Base-by-base conservation (phyloP, 2,113 vertebrate genomes). In the Pluvialis apricaria region DNA sequence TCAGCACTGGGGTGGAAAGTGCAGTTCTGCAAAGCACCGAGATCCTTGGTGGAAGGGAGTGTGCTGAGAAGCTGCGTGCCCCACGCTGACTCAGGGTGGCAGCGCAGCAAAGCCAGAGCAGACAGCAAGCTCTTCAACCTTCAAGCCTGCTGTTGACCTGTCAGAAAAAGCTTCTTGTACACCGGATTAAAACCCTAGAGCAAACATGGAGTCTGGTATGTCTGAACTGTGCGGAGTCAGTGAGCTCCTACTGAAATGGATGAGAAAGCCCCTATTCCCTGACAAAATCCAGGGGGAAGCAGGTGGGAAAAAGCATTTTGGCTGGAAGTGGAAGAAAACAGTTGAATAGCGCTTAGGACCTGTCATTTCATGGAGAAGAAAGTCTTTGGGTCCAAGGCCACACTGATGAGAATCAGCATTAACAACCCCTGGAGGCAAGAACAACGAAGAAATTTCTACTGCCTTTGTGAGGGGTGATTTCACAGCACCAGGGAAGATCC, bases 61-160 rank as follows among this genome's bases (percentile, higher is more conserved):
- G 91, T 81, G 73, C 9, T 0, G 0, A 44, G 40, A 26, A 68
- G 87, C 61, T 49, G 60, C 64, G 3, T 15, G 42, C 25, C 64
- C 32, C 15, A 17, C 0, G 2, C 2, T 5, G 44, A 19, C 57
- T 47, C 1, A 0, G 21, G 29, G 32, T 36, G 54, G 38, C 40
- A 36, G 70, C 18, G 38, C 44, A 36, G 70, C 21, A 54, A 81
- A 89, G 51, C 28, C 47, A 54, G 40, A 29, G 52, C 29, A n/a
- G 21, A 18, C 36, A 49, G 61, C 36, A 75, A 82, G 32, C 24
- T 58, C 55, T 36, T 36, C 57, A 54, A 4, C 36, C 16, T 45
- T 18, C 62, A 54, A 20, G 40, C 47, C 31, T 6, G 6, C 2
- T 15, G 45, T 0, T 51, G 76, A 45, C 26, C 75, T 47, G 58